Evolutionary conservation across 2,797 vertebrate species (phyloP), one percentile per base, ranked within the genome.

Genomic region (Periparus ater): DNA sequence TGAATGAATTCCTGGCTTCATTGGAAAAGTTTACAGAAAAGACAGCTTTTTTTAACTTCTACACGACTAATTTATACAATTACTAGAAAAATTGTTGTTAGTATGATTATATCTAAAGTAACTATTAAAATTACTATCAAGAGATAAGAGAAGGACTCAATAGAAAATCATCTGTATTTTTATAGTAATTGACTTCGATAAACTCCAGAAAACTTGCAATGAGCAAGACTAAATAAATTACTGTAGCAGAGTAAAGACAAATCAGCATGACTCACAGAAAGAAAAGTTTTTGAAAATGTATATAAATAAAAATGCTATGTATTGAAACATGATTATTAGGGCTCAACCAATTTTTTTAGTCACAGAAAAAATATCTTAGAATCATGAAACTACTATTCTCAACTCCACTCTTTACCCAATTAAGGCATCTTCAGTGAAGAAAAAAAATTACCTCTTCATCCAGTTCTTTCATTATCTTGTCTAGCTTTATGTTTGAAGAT

Each of bases 401-500:
- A 44, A 83, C 61, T 50, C 53, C 23, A 36, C 27, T 53, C 38
- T 91, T 77, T 34, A 89, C 13, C 7, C 60, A 74, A 48, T 20
- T 34, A 81, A 94, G 48, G 38, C 9, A 17, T 22, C 18, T 85
- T 90, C 51, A 72, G 8, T 30, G 53, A 87, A 3, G 13, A 68
- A 72, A 88, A 88, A 60, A 85, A 92, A 79, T 90, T 98, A 99
- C 99, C 98, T 99, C 99, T 98, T 99, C 99, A 96, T 99, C 99
- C 97, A 99, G 97, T 97, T 99, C 99, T 97, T 99, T 99, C 97
- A 99, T 98, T 95, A 99, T 98, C 98, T 99, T 99, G 96, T 99
- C 99, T 55, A 99, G 98, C 97, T 99, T 99, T 97, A 98, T 99
- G 96, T 98, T 99, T 91, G 99, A 99, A 83, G 98, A 98, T 97